These are phyloP conservation scores for Drosophila paranaensis DNA, from an alignment of 2,888 invertebrate genomes.

Conservation along the genomic window DNA sequence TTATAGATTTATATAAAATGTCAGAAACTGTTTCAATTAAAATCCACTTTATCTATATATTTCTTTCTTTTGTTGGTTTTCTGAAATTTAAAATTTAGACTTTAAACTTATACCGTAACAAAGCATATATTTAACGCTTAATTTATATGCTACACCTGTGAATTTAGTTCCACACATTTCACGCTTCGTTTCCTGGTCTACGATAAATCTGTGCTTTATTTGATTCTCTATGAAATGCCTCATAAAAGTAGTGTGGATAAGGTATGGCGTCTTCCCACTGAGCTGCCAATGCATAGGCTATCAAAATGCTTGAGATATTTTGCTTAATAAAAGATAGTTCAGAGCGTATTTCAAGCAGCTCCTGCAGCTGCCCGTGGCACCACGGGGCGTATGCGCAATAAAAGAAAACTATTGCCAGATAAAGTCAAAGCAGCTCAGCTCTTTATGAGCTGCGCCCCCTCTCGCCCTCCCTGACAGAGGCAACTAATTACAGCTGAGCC, in stretches of 20 bases:
- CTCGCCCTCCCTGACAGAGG: constrained; percentile 5
- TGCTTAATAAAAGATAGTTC: neutral
- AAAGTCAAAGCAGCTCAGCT: constrained; percentile 34
- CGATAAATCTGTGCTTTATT: neutral
- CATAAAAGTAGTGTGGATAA: neutral
- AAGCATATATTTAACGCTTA: neutral
- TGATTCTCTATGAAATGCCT: neutral
- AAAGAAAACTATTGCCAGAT: constrained; percentile 36
- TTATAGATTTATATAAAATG: too few relatives aligned
- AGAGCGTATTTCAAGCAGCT: neutral
- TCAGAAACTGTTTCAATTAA: neutral
- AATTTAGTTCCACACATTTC: neutral
- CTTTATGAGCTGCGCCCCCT: constrained; percentile 28
- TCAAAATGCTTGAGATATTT: neutral
- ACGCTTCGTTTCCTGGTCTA: neutral
- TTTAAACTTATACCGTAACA: too few relatives aligned
- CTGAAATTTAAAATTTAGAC: too few relatives aligned
- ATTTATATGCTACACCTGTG: neutral
- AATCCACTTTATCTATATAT: neutral
- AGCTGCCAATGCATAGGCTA: neutral
- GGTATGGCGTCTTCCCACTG: too few relatives aligned
- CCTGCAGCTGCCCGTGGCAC: constrained; percentile 35
- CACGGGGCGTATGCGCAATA: constrained; percentile 65
- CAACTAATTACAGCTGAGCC: constrained; percentile 46
- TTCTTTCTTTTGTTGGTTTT: too few relatives aligned